Percentiles rank a stretch among this genome's conserved stretches.
phyloP scores from a whole-genome alignment of 2,113 vertebrate genomes.

The Hippocampus zosterae region DNA sequence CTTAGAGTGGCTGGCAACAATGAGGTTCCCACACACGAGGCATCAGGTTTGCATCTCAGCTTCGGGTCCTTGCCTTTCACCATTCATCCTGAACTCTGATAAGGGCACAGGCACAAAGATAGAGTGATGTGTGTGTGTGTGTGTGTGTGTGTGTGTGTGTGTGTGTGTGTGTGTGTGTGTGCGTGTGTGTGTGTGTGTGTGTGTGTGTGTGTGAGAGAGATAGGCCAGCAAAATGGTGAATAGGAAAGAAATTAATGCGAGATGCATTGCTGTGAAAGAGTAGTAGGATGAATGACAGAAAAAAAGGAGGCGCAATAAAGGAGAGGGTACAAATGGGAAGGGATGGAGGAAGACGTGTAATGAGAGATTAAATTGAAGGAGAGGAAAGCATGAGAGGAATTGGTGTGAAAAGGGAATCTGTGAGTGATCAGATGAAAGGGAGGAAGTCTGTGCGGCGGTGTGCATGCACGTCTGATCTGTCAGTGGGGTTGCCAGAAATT shows the following conservation, averaged over 20 bases:
- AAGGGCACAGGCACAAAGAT: slow-evolving; percentile 44
- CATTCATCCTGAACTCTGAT: slow-evolving; percentile 58
- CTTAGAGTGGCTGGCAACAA: slow-evolving; percentile 45
- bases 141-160: no score
- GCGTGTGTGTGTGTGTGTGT: no score
- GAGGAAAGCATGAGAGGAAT: slow-evolving; percentile 25
- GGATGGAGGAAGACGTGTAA: slow-evolving; percentile 17
- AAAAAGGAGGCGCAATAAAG: background rate
- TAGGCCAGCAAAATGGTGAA: slow-evolving; percentile 11
- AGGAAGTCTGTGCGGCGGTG: background rate
- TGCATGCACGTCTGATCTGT: slow-evolving; percentile 17
- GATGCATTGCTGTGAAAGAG: slow-evolving; percentile 41
- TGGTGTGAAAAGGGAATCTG: slow-evolving; percentile 31
- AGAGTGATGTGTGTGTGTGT: background rate
- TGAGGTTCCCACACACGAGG: slow-evolving; percentile 67
- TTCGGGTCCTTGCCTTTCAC: slow-evolving; percentile 61
- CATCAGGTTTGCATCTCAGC: slow-evolving; percentile 58
- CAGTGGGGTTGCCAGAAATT: slow-evolving; percentile 21
- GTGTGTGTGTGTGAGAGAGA: background rate
- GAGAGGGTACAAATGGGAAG: slow-evolving; percentile 17
- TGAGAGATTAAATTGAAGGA: slow-evolving; percentile 38
- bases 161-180: background rate
- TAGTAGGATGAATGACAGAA: slow-evolving; percentile 33
- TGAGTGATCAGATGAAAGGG: slow-evolving; percentile 43
- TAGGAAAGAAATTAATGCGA: slow-evolving; percentile 12